A percentile compares a stretch with the other conserved stretches of the same genome.
Evolutionary conservation across 2,797 vertebrate species (phyloP).

Genomic region (Rousettus madagascariensis): DNA sequence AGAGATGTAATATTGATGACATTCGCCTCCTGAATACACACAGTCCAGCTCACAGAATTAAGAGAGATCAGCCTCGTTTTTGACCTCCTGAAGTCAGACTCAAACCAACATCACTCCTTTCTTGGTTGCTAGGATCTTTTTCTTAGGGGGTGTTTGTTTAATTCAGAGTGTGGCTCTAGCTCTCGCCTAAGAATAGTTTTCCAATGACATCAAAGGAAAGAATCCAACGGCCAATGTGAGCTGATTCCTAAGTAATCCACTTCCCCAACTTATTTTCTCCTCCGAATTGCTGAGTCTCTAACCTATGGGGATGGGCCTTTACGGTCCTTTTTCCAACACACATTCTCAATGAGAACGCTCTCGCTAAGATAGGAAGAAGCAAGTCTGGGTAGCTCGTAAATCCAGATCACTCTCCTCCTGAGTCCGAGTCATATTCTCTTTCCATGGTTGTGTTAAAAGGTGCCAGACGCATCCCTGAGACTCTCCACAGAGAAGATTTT

Average conservation of each 20-base stretch:
- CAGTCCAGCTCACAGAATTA: background rate
- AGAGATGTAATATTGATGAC: background rate
- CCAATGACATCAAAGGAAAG: background rate
- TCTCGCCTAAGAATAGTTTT: background rate
- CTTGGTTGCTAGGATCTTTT: background rate
- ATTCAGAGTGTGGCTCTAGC: background rate
- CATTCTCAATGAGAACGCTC: background rate
- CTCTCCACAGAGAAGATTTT: background rate
- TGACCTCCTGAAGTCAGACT: background rate
- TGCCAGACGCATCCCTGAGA: accelerated
- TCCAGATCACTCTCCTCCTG: background rate
- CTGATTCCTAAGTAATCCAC: background rate
- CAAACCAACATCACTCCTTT: background rate
- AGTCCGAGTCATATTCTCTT: background rate
- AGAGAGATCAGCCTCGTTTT: background rate
- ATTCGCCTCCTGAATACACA: background rate
- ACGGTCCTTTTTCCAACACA: background rate
- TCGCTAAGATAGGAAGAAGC: background rate
- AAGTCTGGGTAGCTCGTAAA: background rate
- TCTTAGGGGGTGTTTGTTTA: background rate
- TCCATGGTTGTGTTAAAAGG: background rate
- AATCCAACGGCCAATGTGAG: background rate
- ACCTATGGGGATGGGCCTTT: background rate
- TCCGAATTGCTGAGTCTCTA: background rate
- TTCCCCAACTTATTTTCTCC: background rate